phyloP scores from a whole-genome alignment of 2,113 vertebrate species.

The Mixornis gularis region DNA sequence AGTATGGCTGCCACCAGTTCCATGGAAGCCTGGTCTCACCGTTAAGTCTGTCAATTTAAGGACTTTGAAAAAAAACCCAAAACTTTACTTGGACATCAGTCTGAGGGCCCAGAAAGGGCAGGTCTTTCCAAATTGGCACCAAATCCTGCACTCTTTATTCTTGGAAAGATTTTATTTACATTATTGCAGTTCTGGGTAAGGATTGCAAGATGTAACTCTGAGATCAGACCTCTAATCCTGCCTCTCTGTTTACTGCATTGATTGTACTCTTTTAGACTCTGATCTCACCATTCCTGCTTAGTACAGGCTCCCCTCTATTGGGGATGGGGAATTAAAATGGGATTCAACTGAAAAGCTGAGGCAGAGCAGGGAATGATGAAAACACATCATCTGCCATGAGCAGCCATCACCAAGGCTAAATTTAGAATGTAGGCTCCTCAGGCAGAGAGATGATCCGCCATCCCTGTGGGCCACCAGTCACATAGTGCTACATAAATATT shows the following conservation, averaged over 20 bases:
- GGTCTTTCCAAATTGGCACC: not conserved
- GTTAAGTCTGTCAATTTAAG: not conserved
- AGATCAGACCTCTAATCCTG: slow-evolving; percentile 30
- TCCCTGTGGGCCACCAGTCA: slow-evolving; percentile 31
- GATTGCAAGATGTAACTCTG: not conserved
- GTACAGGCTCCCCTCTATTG: not conserved
- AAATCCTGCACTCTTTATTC: not conserved
- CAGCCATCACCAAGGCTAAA: slow-evolving; percentile 19
- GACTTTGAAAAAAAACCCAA: accelerated
- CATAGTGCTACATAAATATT: slow-evolving; percentile 45
- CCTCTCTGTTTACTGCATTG: slow-evolving; percentile 38
- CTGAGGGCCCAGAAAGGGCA: not conserved
- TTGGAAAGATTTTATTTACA: slow-evolving; percentile 36
- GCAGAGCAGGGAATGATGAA: slow-evolving; percentile 35
- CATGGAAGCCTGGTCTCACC: not conserved
- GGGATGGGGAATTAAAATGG: slow-evolving; percentile 28
- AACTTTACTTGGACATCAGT: not conserved
- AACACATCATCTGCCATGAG: slow-evolving; percentile 43
- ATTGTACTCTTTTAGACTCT: slow-evolving; percentile 22
- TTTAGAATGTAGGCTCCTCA: slow-evolving; percentile 39
- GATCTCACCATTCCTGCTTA: not conserved
- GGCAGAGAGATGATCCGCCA: slow-evolving; percentile 29
- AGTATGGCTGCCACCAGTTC: not conserved
- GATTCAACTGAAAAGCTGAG: slow-evolving; percentile 35
- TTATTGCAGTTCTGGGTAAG: slow-evolving; percentile 27